Conservation (phyloP, 2,888 invertebrate genomes). For the Pyrrhia umbra region DNA sequence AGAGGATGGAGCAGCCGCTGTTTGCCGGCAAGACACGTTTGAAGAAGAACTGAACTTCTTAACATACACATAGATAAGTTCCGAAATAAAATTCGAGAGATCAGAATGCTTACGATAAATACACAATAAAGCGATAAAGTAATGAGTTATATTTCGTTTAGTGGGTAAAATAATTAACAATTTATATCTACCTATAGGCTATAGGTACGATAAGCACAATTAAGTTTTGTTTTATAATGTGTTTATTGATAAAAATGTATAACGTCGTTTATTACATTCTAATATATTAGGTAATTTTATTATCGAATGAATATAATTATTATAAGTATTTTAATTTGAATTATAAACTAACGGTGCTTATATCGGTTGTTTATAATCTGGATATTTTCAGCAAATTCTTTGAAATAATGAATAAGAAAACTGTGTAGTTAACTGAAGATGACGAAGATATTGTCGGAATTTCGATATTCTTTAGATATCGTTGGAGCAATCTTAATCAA, state of each 20-base stretch:
- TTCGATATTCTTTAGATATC: background rate
- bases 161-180: background rate
- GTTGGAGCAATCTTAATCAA: too few species aligned
- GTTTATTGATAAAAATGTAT: background rate
- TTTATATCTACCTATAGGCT: background rate
- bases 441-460: background rate
- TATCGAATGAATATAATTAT: background rate
- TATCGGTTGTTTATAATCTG: background rate
- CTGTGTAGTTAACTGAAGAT: background rate
- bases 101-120: too few species aligned
- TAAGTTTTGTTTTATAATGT: background rate
- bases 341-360: background rate
- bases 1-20: too few species aligned
- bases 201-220: conserved; percentile 1
- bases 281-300: background rate
- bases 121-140: background rate
- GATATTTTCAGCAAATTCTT: background rate
- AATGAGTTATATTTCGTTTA: too few species aligned
- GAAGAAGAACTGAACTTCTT: too few species aligned
- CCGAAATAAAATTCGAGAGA: background rate
- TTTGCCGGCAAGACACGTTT: too few species aligned
- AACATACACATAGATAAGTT: too few species aligned
- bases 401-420: background rate
- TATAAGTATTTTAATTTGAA: background rate
- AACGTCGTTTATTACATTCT: background rate